A percentile compares a stretch with the other conserved stretches of the same genome.
Evolutionary conservation across 2,113 vertebrate species (phyloP).

Genomic region (Ahaetulla prasina): DNA sequence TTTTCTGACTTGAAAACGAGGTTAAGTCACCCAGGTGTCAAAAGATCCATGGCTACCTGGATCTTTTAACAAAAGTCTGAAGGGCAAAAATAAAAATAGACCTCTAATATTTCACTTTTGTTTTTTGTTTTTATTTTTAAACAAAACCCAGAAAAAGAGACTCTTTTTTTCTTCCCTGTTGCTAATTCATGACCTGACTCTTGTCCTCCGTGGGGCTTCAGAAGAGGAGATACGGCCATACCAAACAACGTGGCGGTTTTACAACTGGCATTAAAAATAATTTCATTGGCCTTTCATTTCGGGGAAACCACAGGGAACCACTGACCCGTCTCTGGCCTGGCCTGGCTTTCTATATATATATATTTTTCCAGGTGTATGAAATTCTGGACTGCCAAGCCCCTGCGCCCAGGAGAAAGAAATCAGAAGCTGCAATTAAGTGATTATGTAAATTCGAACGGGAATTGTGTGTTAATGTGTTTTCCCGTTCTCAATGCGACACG

Average conservation of each 20-base stretch:
- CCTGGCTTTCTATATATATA: background rate
- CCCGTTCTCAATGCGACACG: slow-evolving; percentile 37
- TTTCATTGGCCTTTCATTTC: slow-evolving; percentile 22
- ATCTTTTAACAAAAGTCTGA: background rate
- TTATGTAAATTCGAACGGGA: slow-evolving; percentile 63
- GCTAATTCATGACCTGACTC: background rate
- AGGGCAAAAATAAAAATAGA: background rate
- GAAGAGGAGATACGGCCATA: accelerated
- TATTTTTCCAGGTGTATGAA: background rate
- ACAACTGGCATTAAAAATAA: background rate
- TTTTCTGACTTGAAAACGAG: background rate
- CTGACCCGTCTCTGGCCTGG: background rate
- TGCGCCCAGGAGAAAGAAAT: slow-evolving; percentile 37
- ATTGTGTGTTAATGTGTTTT: slow-evolving; percentile 62
- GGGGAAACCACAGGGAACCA: slow-evolving; percentile 4
- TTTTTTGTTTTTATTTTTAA: background rate
- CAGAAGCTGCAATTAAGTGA: slow-evolving; percentile 58
- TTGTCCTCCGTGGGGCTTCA: background rate
- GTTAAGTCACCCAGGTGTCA: too few species aligned
- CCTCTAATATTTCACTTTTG: background rate
- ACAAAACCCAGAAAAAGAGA: background rate
- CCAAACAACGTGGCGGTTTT: background rate
- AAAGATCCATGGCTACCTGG: background rate
- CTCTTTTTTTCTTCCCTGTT: background rate
- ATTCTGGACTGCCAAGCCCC: background rate